phyloP scores from a whole-genome alignment of 1,140 invertebrate species.

The Euwallacea fornicatus region DNA sequence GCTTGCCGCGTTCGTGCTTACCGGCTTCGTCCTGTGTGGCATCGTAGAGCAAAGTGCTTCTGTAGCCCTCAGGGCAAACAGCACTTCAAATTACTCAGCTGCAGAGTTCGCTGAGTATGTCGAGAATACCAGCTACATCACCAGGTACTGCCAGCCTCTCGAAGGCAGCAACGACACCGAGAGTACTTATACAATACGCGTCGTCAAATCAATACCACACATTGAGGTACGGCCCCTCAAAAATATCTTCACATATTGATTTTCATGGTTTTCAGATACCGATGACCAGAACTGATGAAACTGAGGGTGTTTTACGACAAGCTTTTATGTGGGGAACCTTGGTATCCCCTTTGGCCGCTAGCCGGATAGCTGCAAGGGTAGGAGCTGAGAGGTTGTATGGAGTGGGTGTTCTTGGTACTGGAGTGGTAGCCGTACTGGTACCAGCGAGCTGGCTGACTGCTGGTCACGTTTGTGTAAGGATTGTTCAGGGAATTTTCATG shows the following conservation, averaged over 20 bases:
- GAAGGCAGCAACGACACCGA: constrained; percentile 37
- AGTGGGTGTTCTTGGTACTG: constrained; percentile 59
- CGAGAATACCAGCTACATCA: constrained; percentile 54
- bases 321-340: constrained; percentile 63
- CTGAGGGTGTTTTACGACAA: constrained; percentile 60
- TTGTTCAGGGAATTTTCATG: constrained; percentile 62
- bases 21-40: constrained; percentile 60
- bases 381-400: constrained; percentile 62
- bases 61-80: constrained; percentile 59
- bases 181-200: constrained; percentile 42
- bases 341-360: constrained; percentile 59
- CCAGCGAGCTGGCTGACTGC: constrained; percentile 62
- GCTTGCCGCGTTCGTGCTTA: constrained; percentile 57
- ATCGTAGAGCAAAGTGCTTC: constrained; percentile 61
- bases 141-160: constrained; percentile 51
- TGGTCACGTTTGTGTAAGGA: constrained; percentile 59
- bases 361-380: constrained; percentile 60
- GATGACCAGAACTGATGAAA: constrained; percentile 58
- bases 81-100: constrained; percentile 49
- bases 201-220: constrained; percentile 51
- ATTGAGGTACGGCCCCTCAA: constrained; percentile 46
- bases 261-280: constrained; percentile 45
- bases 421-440: constrained; percentile 58
- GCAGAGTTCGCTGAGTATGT: constrained; percentile 55
- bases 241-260: background rate